Percentiles rank a stretch among this genome's conserved stretches.
Conservation (phyloP, 2,888 invertebrate species). For the Teleiodes luculella region DNA sequence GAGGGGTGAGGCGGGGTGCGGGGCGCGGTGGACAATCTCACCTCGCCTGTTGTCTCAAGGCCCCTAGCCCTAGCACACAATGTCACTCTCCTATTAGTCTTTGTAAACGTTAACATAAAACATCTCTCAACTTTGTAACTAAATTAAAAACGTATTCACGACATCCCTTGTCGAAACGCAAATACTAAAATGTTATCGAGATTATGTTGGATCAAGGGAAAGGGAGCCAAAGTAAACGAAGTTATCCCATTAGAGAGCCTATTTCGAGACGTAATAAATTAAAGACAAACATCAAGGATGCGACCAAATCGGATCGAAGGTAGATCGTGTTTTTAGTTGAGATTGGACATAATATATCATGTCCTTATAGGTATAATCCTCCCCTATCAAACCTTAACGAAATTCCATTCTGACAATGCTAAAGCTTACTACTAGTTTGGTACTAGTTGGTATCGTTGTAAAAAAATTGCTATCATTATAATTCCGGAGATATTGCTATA, state of each 20-base stretch:
- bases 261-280: constrained; percentile 44
- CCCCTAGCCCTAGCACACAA: constrained; percentile 12
- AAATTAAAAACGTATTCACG: constrained; percentile 5
- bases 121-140: constrained; percentile 4
- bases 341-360: not conserved
- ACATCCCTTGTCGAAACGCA: constrained; percentile 14
- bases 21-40: constrained; percentile 43
- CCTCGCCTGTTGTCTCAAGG: constrained; percentile 20
- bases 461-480: too few relatives aligned
- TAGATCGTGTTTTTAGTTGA: not conserved
- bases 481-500: too few relatives aligned
- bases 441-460: too few relatives aligned
- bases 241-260: constrained; percentile 34
- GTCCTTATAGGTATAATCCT: too few relatives aligned
- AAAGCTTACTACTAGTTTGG: too few relatives aligned
- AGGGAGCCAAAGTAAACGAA: constrained; percentile 33
- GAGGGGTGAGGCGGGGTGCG: constrained; percentile 27
- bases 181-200: constrained; percentile 25
- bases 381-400: too few relatives aligned
- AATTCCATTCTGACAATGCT: too few relatives aligned
- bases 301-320: constrained; percentile 33
- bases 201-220: constrained; percentile 27
- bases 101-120: constrained; percentile 4
- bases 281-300: constrained; percentile 36
- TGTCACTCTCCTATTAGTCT: constrained; percentile 9